A percentile compares a stretch with the other conserved stretches of the same genome.
These are phyloP conservation scores for Conchocele bisecta DNA, from an alignment of 2,888 invertebrate genomes.

Conservation along the genomic window DNA sequence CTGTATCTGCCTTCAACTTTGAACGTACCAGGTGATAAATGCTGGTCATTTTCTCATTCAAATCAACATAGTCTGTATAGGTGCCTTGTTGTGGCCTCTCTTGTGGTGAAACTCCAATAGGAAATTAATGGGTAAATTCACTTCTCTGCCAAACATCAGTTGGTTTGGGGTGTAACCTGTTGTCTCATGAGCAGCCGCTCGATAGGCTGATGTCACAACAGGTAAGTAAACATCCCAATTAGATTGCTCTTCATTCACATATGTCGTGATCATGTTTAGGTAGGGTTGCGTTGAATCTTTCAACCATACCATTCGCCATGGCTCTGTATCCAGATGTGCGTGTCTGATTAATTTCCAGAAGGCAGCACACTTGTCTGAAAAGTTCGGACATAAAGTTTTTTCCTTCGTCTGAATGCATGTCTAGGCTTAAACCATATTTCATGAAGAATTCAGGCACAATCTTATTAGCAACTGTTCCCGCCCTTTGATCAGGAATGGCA, in stretches of 20 bases:
- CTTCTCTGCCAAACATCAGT: constrained; percentile 21
- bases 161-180: no score
- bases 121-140: constrained; percentile 4
- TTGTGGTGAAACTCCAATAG: constrained; percentile 6
- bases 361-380: background rate
- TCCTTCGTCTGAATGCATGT: background rate
- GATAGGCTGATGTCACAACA: constrained; percentile 16
- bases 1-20: no score
- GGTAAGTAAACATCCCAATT: constrained; percentile 37
- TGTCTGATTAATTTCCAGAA: background rate
- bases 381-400: background rate
- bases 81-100: no score
- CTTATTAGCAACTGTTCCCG: background rate
- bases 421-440: background rate
- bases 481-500: background rate
- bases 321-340: constrained; percentile 1
- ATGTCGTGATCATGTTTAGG: constrained; percentile 12
- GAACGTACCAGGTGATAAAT: no score
- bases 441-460: background rate
- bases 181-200: background rate
- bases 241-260: constrained; percentile 11
- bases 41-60: no score
- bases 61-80: no score
- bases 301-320: background rate
- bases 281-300: constrained; percentile 11